phyloP scores from a whole-genome alignment of 2,888 invertebrate species.

The Tuberolachnus salignus region DNA sequence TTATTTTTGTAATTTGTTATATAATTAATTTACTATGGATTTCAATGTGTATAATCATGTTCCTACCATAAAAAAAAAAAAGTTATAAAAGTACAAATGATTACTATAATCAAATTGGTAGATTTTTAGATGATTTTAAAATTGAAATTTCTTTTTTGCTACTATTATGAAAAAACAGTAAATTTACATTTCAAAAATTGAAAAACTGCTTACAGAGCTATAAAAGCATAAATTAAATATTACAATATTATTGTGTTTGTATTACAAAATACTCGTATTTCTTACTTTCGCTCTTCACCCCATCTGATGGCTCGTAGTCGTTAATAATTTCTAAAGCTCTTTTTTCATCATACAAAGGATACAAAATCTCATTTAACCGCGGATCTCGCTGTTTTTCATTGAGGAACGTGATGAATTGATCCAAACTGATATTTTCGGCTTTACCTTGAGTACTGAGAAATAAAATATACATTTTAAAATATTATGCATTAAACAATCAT shows the following conservation, averaged over 20 bases:
- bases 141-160: too few species aligned
- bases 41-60: too few species aligned
- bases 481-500: not conserved
- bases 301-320: constrained; percentile 88
- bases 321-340: constrained; percentile 90
- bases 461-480: constrained; percentile 10
- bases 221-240: too few species aligned
- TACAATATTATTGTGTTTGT: not conserved
- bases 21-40: too few species aligned
- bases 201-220: not conserved
- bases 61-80: too few species aligned
- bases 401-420: constrained; percentile 88
- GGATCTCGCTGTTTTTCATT: constrained; percentile 99
- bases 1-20: too few species aligned
- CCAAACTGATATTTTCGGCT: constrained; percentile 82
- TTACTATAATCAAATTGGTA: too few species aligned
- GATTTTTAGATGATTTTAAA: too few species aligned
- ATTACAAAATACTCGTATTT: constrained; percentile 55
- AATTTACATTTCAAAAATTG: not conserved
- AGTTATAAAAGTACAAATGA: too few species aligned
- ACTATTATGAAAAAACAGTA: too few species aligned
- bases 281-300: constrained; percentile 74
- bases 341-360: constrained; percentile 94
- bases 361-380: constrained; percentile 96
- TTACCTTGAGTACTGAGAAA: constrained; percentile 82